Evolutionary conservation across 2,797 vertebrate species (phyloP), one percentile per base, ranked within the genome.

Genomic region (Epinephelus coioides): DNA sequence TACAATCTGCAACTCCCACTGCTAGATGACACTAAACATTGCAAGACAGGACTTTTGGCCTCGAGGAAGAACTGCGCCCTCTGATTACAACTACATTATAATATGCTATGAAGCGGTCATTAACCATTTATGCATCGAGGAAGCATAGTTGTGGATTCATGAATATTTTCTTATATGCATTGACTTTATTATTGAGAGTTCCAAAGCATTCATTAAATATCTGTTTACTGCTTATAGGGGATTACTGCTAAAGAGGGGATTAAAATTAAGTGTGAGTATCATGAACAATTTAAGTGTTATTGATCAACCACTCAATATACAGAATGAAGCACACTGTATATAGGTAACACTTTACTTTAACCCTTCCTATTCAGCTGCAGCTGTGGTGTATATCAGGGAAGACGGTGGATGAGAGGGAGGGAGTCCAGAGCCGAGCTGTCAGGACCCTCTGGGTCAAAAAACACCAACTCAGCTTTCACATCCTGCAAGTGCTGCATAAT

Each of bases 401-500:
- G 30, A 15, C 65, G 17, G 1, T 18, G 19, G 51, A 14, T n/a
- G 18, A 18, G 73, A 14, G 30, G 34, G 46, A 21, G 47, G 10
- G 43, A 19, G 62, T 62, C 68, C 54, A 62, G 65, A 69, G 69
- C 78, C 0, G 47, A 88, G 77, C 84, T 84, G 81, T 85, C 78
- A 91, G 76, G 73, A 79, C 67, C 64, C 67, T 75, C 54, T 3
- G 30, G 83, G 83, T 88, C 81, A 83, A 47, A 66, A 76, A 84
- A 79, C 47, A 84, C 64, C 49, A 55, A 49, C 68, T 87, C 86
- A 85, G 83, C 86, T 46, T 75, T 82, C 6, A 19, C 38, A 17
- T 76, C 73, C 76, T 47, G 80, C 43, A 1, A 73, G 34, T 2
- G 71, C 85, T 79, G 86, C 83, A 81, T 76, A 76, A 81, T 85